Conservation (phyloP, 2,797 vertebrate genomes). For the Rhyacichthys aspro region DNA sequence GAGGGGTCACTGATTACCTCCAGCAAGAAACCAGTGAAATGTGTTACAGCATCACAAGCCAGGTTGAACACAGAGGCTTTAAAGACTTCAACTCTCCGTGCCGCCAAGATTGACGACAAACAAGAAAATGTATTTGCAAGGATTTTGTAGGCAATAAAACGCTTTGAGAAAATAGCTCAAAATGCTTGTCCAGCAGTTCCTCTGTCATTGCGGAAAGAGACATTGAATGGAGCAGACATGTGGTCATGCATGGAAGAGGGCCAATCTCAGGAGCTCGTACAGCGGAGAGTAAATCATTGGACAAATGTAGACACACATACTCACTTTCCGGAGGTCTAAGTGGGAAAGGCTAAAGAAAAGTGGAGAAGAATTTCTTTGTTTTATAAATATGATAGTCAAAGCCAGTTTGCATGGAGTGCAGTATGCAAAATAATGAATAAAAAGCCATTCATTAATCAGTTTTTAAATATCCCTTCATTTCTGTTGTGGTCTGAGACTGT, state of each 20-base stretch:
- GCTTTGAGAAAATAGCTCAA: conserved; percentile 57
- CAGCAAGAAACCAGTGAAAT: conserved; percentile 45
- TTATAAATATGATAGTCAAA: not conserved
- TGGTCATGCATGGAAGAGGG: conserved; percentile 70
- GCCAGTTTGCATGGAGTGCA: no score
- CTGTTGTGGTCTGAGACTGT: no score
- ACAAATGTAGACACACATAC: conserved; percentile 27
- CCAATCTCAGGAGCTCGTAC: conserved; percentile 51
- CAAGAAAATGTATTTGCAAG: conserved; percentile 60
- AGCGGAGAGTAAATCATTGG: conserved; percentile 62
- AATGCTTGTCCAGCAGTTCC: conserved; percentile 65
- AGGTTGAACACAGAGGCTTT: conserved; percentile 6
- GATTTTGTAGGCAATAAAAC: conserved; percentile 64
- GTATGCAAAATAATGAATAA: no score
- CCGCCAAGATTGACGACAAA: conserved; percentile 50
- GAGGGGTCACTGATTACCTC: conserved; percentile 53
- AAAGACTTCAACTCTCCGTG: conserved; percentile 20
- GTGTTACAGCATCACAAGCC: conserved; percentile 24
- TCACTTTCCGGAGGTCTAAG: conserved; percentile 23
- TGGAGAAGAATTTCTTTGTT: not conserved
- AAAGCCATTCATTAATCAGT: no score
- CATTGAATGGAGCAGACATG: conserved; percentile 53
- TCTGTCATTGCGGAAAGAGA: conserved; percentile 34
- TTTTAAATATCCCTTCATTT: no score
- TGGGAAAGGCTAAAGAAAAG: conserved; percentile 8